These are phyloP conservation scores for Nipponacmea schrenckii DNA, from an alignment of 2,888 invertebrate species.

Conservation along the genomic window DNA sequence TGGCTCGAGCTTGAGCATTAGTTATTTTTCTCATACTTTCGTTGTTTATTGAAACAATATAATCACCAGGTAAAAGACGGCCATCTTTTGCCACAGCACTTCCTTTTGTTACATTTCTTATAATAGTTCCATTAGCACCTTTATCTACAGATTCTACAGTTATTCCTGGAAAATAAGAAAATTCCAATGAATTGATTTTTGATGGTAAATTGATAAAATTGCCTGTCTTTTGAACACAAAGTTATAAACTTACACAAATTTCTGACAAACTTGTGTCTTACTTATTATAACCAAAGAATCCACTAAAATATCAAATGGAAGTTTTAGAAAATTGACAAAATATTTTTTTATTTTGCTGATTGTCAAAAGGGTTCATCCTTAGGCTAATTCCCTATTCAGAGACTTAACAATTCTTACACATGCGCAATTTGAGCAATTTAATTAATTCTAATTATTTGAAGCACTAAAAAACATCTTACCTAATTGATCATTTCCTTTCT, in stretches of 20 bases:
- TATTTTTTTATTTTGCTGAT: no score
- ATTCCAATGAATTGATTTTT: background rate
- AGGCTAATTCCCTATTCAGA: no score
- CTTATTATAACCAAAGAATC: background rate
- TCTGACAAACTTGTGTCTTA: background rate
- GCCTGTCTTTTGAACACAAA: background rate
- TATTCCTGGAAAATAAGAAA: conserved; percentile 68
- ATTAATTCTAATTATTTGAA: no score
- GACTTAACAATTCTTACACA: background rate
- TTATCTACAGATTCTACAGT: conserved; percentile 73
- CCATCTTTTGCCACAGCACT: conserved; percentile 74
- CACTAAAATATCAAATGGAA: background rate
- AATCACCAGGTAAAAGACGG: conserved; percentile 73
- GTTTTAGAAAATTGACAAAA: no score
- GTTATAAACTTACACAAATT: background rate
- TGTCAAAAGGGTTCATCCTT: no score
- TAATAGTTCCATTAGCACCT: conserved; percentile 73
- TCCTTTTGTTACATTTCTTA: conserved; percentile 70
- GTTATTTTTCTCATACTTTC: conserved; percentile 73
- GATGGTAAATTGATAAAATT: no score
- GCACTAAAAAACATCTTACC: conserved; percentile 63
- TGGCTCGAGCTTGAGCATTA: conserved; percentile 73
- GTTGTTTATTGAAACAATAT: conserved; percentile 73
- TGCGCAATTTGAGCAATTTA: background rate
- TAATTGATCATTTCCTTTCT: conserved; percentile 72